Evolutionary conservation across 2,113 vertebrate genomes (phyloP), one percentile per base, ranked within the genome.

Genomic region (Monopterus albus): DNA sequence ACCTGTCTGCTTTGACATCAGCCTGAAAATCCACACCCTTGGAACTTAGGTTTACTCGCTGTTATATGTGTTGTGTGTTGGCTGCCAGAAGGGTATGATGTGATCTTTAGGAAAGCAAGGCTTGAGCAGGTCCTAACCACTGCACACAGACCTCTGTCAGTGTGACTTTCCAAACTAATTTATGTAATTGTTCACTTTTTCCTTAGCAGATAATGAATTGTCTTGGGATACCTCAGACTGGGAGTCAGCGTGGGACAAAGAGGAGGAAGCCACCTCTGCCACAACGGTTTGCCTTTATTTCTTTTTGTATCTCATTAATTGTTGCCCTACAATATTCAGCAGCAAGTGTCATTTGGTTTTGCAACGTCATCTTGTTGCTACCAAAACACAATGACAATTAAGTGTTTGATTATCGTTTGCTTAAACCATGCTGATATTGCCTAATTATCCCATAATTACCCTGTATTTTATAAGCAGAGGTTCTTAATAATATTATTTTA

Each of bases 171-270:
- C 12, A 39, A 39, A 15, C 14, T 20, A 12, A 33, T 21, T 33
- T 28, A 9, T 10, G 1, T 39, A 14, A 33, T 9, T 20, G 10
- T 29, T 64, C 36, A 15, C 14, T 50, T 20, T 36, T 36, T 36
- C 39, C 17, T 12, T 33, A n/a, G 53, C 78, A 91, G 91, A 91
- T 67, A 90, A 90, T 78, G 91, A 94, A 59, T 73, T 94, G 28
- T 71, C 88, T 1, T 94, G 93, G 93, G 93, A 93, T 43, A 85
- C 88, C 2, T 90, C 91, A 21, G 92, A 94, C 60, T 94, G 93
- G 93, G 93, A 91, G 45, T 79, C 91, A 1, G 51, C 91, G 1
- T 94, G 93, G 93, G 92, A 92, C 2, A 51, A 88, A 51, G 85
- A 90, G 36, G 86, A 84, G 46, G 78, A 72, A 33, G 50, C 72